Conservation (phyloP, 2,113 vertebrate genomes). For the Callocephalon fimbriatum region DNA sequence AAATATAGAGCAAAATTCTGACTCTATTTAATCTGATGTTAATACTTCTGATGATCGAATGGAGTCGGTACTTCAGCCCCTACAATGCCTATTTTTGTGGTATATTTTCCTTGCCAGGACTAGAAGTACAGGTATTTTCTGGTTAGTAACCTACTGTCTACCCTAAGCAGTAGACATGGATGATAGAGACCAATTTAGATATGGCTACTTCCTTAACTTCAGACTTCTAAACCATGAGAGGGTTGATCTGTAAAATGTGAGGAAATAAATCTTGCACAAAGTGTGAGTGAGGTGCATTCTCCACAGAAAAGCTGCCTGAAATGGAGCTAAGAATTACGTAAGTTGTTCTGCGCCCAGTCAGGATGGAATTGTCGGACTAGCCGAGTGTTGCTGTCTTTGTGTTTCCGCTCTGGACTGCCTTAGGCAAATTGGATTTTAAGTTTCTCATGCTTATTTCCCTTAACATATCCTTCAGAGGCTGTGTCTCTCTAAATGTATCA, state of each 20-base stretch:
- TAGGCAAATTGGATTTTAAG: background rate
- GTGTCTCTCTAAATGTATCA: background rate
- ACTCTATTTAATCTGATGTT: background rate
- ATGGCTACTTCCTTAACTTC: background rate
- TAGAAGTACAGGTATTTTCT: background rate
- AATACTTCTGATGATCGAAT: background rate
- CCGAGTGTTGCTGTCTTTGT: fast-evolving
- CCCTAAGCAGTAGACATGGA: background rate
- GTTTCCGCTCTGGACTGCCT: background rate
- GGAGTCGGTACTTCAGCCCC: background rate
- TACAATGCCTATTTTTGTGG: background rate
- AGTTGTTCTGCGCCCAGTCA: background rate
- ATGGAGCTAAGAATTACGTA: background rate
- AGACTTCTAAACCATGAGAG: background rate
- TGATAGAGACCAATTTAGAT: background rate
- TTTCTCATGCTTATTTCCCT: background rate
- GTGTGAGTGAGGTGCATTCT: fast-evolving
- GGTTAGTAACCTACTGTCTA: background rate
- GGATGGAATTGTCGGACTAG: background rate
- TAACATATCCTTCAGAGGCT: background rate
- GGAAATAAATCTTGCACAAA: background rate
- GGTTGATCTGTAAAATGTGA: background rate
- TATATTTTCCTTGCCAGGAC: background rate
- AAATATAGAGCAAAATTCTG: background rate
- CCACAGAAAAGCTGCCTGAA: background rate